Evolutionary conservation across 2,888 invertebrate genomes (phyloP).

Genomic region (Esperia sulphurella): DNA sequence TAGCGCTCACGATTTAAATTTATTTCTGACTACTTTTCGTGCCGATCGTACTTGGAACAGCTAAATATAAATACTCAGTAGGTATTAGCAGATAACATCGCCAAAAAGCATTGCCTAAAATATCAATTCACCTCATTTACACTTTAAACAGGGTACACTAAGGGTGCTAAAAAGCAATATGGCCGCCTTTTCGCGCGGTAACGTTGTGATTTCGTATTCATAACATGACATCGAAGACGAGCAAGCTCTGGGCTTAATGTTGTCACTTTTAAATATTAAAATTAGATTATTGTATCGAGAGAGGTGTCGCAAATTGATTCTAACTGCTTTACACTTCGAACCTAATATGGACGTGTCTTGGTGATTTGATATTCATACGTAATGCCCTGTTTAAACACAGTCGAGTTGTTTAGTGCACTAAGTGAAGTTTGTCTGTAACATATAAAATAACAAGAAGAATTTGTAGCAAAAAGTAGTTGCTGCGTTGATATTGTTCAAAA

Average conservation of each 20-base stretch:
- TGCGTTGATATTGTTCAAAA: too few relatives aligned
- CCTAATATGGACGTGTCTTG: neutral
- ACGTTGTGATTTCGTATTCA: conserved; percentile 65
- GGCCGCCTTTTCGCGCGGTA: conserved; percentile 55
- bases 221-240: conserved; percentile 53
- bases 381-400: too few relatives aligned
- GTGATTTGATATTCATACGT: too few relatives aligned
- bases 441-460: too few relatives aligned
- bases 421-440: too few relatives aligned
- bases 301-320: conserved; percentile 52
- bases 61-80: too few relatives aligned
- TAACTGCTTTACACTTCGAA: conserved; percentile 29
- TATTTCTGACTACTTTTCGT: too few relatives aligned
- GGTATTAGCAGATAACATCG: conserved; percentile 30
- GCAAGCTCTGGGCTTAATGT: conserved; percentile 56
- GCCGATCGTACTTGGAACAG: too few relatives aligned
- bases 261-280: conserved; percentile 72
- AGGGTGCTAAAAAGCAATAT: conserved; percentile 73
- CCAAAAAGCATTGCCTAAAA: conserved; percentile 50
- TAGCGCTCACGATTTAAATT: too few relatives aligned
- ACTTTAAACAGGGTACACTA: conserved; percentile 61
- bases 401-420: too few relatives aligned
- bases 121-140: conserved; percentile 65
- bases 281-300: conserved; percentile 58
- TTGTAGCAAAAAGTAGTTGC: too few relatives aligned